A percentile compares a stretch with the other conserved stretches of the same genome.
Conservation (phyloP, 2,888 invertebrate species). For the Zygaena filipendulae region DNA sequence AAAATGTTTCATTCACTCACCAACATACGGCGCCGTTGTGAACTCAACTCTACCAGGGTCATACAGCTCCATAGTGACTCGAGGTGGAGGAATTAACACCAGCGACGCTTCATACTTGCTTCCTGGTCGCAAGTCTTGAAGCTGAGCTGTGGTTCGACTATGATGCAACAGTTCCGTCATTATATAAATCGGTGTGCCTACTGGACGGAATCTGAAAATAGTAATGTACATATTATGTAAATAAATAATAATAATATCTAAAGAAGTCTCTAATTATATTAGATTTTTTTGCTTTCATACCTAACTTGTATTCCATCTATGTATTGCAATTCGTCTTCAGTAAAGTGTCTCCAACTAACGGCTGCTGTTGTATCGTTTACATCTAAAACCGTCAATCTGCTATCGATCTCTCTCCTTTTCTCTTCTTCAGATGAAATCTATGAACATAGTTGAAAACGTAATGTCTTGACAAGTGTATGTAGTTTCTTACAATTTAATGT, state of each 20-base stretch:
- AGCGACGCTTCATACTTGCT: conserved; percentile 86
- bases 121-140: conserved; percentile 82
- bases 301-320: conserved; percentile 88
- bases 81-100: conserved; percentile 84
- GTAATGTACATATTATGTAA: no score
- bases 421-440: conserved; percentile 34
- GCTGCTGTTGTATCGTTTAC: conserved; percentile 83
- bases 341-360: conserved; percentile 84
- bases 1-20: no score
- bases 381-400: conserved; percentile 77
- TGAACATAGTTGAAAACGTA: no score
- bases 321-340: conserved; percentile 81
- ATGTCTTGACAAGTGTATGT: no score
- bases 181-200: conserved; percentile 84
- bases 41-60: conserved; percentile 77
- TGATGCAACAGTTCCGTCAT: conserved; percentile 87
- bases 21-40: conserved; percentile 75
- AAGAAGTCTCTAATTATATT: background rate
- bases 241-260: background rate
- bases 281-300: conserved; percentile 21
- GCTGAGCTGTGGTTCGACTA: conserved; percentile 79
- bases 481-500: no score
- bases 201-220: conserved; percentile 81
- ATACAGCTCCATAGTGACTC: conserved; percentile 81
- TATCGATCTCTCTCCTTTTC: conserved; percentile 71